Evolutionary conservation across 1,140 invertebrate genomes (phyloP).

Genomic region (Aphelinus atriplicis): DNA sequence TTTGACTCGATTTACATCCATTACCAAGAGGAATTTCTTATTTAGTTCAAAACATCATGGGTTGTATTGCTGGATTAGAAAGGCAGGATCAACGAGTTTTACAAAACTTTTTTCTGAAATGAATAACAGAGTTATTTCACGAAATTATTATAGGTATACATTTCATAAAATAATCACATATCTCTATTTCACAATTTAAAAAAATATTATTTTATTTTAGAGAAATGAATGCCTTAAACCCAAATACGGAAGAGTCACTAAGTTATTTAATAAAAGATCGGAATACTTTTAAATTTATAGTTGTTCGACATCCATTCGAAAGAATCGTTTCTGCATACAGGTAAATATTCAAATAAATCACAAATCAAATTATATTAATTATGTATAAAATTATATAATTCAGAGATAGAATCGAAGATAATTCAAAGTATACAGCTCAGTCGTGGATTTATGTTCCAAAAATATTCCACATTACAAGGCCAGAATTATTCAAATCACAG

Average conservation of each 20-base stretch:
- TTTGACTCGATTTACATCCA: constrained; percentile 43
- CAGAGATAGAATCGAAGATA: constrained; percentile 66
- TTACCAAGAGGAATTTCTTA: constrained; percentile 57
- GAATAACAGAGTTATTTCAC: constrained; percentile 41
- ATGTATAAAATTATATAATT: neutral
- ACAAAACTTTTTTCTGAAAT: constrained; percentile 60
- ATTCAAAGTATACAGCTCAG: constrained; percentile 58
- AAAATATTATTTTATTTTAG: constrained; percentile 45
- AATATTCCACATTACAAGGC: constrained; percentile 61
- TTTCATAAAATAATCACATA: neutral
- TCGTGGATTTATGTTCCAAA: constrained; percentile 59
- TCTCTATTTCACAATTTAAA: neutral
- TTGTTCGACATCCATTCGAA: constrained; percentile 67
- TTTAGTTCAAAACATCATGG: constrained; percentile 51
- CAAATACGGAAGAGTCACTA: constrained; percentile 47
- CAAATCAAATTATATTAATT: too few relatives aligned
- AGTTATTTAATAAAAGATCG: constrained; percentile 45
- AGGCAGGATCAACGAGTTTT: constrained; percentile 63
- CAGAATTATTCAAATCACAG: constrained; percentile 56
- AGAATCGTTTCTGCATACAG: constrained; percentile 66
- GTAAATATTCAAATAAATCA: constrained; percentile 41
- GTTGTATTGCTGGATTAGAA: constrained; percentile 64
- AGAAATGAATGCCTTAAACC: constrained; percentile 53
- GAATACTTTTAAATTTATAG: constrained; percentile 59
- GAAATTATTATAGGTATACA: constrained; percentile 56